These are phyloP conservation scores for Heliconius sara DNA, from an alignment of 2,888 invertebrate genomes.

Conservation along the genomic window DNA sequence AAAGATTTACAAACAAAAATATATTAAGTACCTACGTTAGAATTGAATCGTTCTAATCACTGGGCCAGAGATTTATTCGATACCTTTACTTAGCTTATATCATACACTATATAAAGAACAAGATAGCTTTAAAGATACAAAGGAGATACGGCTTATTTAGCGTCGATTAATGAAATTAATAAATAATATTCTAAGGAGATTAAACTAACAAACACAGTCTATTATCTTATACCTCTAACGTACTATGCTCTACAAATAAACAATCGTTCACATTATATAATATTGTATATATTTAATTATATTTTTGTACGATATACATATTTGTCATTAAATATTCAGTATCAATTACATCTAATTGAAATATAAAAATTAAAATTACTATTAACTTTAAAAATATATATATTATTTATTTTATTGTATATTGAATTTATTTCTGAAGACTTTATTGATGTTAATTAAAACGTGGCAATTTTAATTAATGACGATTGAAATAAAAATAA, in stretches of 20 bases:
- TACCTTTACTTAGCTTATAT: slow-evolving; percentile 9
- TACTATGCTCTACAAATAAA: not conserved
- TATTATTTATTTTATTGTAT: not conserved
- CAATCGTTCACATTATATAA: not conserved
- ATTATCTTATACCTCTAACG: not conserved
- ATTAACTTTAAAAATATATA: not conserved
- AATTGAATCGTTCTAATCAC: slow-evolving; percentile 2
- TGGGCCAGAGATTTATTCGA: slow-evolving; percentile 5
- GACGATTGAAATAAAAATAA: too few relatives aligned
- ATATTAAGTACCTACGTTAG: not conserved
- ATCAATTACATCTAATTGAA: not conserved
- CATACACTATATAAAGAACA: not conserved
- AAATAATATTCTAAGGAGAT: slow-evolving; percentile 2
- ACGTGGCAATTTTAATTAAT: not conserved
- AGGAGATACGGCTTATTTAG: not conserved
- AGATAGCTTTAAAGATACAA: slow-evolving; percentile 23
- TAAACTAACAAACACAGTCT: not conserved
- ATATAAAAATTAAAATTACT: not conserved
- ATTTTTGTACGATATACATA: too few relatives aligned
- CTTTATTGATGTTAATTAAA: not conserved
- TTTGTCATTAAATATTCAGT: too few relatives aligned
- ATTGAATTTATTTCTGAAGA: not conserved
- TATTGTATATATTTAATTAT: not conserved
- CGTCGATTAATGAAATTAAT: not conserved
- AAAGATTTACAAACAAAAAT: slow-evolving; percentile 11